Conservation (phyloP, 2,113 vertebrate species). For the Chaetodon trifascialis region DNA sequence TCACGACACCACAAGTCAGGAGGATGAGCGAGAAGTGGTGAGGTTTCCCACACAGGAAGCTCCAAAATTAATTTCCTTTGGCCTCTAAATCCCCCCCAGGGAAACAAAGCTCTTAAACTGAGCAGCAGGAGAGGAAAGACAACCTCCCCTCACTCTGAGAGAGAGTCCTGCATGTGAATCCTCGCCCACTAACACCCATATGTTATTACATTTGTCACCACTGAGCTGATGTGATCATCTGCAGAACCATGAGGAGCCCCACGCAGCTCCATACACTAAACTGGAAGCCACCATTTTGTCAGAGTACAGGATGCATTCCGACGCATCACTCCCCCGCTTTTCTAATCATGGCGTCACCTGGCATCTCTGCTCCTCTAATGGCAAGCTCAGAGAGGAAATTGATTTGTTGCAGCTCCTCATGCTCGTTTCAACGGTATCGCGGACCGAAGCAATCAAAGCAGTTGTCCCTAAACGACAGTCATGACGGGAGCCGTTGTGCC, state of each 20-base stretch:
- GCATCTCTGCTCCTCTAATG: background rate
- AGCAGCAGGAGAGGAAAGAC: constrained; percentile 69
- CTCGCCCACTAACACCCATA: constrained; percentile 52
- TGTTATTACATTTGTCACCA: constrained; percentile 73
- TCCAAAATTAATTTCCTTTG: constrained; percentile 68
- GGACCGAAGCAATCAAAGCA: constrained; percentile 26
- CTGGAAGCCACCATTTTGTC: constrained; percentile 59
- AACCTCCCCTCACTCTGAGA: constrained; percentile 46
- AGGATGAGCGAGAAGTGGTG: constrained; percentile 45
- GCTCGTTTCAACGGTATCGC: constrained; percentile 7
- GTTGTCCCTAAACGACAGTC: background rate
- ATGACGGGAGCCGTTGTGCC: background rate
- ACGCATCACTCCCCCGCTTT: background rate
- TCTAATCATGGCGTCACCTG: constrained; percentile 16
- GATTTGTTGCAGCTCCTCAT: constrained; percentile 28
- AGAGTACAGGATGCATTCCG: constrained; percentile 11
- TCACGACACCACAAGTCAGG: constrained; percentile 39
- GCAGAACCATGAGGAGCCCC: constrained; percentile 33
- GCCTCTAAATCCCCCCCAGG: constrained; percentile 43
- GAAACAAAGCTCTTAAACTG: constrained; percentile 60
- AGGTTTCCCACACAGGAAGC: constrained; percentile 69
- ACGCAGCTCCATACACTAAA: background rate
- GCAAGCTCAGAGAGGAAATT: background rate
- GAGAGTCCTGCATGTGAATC: constrained; percentile 9
- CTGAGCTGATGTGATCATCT: constrained; percentile 60